Conservation (phyloP, 2,797 vertebrate genomes). For the Cichlasoma orientale region DNA sequence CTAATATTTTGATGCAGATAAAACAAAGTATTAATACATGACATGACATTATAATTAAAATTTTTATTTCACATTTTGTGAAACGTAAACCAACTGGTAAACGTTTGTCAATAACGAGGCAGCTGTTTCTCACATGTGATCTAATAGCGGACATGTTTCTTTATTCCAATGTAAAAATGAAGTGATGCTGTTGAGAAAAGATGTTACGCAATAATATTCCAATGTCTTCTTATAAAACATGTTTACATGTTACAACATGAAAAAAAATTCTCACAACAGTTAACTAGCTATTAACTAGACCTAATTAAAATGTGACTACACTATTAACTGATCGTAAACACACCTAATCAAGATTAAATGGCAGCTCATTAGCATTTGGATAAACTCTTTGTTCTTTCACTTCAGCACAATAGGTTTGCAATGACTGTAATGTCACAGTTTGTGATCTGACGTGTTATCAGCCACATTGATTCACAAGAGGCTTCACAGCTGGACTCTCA, state of each 20-base stretch:
- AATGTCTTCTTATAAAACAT: background rate
- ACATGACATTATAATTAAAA: background rate
- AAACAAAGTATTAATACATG: background rate
- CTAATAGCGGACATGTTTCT: background rate
- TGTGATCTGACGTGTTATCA: conserved; percentile 42
- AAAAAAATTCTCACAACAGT: background rate
- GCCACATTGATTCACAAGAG: conserved; percentile 56
- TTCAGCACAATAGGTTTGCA: conserved; percentile 36
- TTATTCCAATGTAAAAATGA: background rate
- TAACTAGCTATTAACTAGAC: conserved; percentile 7
- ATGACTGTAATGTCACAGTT: conserved; percentile 6
- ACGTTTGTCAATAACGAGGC: background rate
- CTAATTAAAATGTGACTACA: conserved; percentile 27
- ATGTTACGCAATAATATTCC: background rate
- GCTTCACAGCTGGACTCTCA: conserved; percentile 36
- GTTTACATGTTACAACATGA: background rate
- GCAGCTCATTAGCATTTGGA: conserved; percentile 46
- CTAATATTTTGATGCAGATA: background rate
- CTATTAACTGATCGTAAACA: conserved; percentile 44
- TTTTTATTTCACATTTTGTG: background rate
- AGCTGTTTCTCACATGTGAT: background rate
- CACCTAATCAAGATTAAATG: conserved; percentile 30
- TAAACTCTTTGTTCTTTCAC: conserved; percentile 25
- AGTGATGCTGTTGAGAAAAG: background rate
- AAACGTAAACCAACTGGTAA: background rate